Evolutionary conservation across 2,113 vertebrate species (phyloP).

Genomic region (Numida meleagris): DNA sequence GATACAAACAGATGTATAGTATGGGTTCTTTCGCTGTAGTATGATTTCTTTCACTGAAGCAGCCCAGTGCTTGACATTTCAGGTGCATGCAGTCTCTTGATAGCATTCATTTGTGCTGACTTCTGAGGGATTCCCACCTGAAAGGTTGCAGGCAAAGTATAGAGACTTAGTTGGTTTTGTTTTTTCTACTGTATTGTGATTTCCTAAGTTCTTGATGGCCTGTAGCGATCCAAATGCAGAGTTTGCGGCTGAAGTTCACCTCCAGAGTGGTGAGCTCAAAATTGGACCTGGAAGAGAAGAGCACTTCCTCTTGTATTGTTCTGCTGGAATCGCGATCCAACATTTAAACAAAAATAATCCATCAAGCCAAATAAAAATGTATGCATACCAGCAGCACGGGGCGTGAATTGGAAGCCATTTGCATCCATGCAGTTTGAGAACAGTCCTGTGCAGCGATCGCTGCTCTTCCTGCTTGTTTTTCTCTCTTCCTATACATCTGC

Average conservation of each 20-base stretch:
- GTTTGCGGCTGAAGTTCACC: background rate
- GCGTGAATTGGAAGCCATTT: background rate
- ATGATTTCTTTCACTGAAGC: background rate
- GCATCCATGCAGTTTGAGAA: accelerated
- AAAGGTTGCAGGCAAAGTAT: background rate
- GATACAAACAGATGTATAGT: background rate
- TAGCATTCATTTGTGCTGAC: background rate
- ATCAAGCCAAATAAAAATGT: background rate
- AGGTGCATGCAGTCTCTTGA: background rate
- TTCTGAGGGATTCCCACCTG: background rate
- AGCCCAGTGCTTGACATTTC: background rate
- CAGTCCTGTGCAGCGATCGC: background rate
- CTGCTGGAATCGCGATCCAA: background rate
- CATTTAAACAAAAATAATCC: background rate
- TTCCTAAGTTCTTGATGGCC: background rate
- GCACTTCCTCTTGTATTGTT: background rate
- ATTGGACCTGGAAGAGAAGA: background rate
- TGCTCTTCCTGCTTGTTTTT: accelerated
- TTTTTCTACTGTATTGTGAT: background rate
- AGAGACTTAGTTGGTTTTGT: background rate
- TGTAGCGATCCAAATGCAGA: background rate
- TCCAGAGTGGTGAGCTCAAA: background rate
- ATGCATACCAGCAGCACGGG: accelerated
- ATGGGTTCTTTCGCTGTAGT: background rate
- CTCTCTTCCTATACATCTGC: accelerated